Base-by-base conservation (phyloP, 2,797 vertebrate genomes). In the Aulostomus chinensis region DNA sequence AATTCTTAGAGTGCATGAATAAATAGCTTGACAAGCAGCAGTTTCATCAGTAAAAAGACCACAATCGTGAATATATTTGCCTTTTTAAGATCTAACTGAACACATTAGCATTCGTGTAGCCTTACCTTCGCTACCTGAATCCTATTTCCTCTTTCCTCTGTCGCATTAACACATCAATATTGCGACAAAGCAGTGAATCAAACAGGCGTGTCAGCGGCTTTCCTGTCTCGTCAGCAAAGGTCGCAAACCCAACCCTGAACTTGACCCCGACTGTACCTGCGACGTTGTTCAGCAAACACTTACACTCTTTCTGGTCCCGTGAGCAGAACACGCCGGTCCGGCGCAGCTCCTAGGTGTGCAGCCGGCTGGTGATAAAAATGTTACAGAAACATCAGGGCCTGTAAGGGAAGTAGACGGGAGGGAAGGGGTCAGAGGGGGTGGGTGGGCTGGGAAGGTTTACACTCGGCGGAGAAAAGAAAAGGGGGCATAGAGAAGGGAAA, bases 371-470 rank as follows among this genome's bases (percentile, higher is more conserved):
- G 76, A 82, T 82, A 30, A 74, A 77, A 78, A 73, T 28, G 68
- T 76, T 77, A 54, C 32, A 35, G 69, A 64, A 65, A 20, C 71
- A 68, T 69, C 52, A 60, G 53, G 67, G 59, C 63, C 72, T 80
- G 66, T 80, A 75, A 73, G 67, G 45, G 30, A 53, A 50, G 47
- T 9, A 41, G 58, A 59, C 6, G 46, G 41, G 49, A 15, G 32
- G 8, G 13, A 2, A 15, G n/a, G 14, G 12, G n/a, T 7, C 3
- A 8, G 43, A 25, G 37, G n/a, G 46, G 25, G 50, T 39, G 38
- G 36, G 42, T 12, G 22, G 52, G 48, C 12, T 30, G 47, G 51
- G 46, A 51, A 73, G 65, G 58, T 61, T 76, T 76, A 68, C 65
- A 75, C 66, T 79, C 70, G 67, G 60, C 12, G 32, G 51, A 75